Percentiles rank a stretch among this genome's conserved stretches.
Conservation (phyloP, 1,140 invertebrate species). For the Caerostris extrusa region DNA sequence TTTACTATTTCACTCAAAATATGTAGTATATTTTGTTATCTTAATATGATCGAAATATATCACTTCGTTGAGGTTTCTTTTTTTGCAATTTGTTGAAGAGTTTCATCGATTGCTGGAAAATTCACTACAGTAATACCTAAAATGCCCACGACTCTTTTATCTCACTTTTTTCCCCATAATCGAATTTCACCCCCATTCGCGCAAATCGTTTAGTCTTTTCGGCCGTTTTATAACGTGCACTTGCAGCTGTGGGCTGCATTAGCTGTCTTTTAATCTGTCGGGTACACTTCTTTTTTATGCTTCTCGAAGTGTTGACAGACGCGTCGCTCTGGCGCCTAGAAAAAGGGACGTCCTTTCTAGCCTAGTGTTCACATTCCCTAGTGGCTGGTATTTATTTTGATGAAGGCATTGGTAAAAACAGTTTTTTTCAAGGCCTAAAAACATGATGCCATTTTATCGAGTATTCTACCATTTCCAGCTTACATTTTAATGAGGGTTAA, state of each 20-base stretch:
- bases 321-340: slow-evolving; percentile 44
- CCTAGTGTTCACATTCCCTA: not conserved
- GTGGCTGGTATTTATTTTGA: not conserved
- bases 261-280: slow-evolving; percentile 73
- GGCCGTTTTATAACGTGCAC: slow-evolving; percentile 65
- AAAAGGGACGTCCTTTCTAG: not conserved
- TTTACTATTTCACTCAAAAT: no score
- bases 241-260: slow-evolving; percentile 53
- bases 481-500: no score
- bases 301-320: slow-evolving; percentile 45
- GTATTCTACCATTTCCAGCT: no score
- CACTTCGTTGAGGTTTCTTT: not conserved
- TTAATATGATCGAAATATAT: no score
- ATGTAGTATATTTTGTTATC: no score
- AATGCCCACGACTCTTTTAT: not conserved
- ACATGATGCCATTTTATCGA: not conserved
- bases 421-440: not conserved
- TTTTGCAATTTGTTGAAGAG: not conserved
- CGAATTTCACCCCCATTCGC: slow-evolving; percentile 41
- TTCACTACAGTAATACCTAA: not conserved
- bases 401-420: not conserved
- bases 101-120: not conserved
- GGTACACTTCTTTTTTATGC: slow-evolving; percentile 39
- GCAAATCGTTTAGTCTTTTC: slow-evolving; percentile 38
- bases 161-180: slow-evolving; percentile 35